Conservation (phyloP, 1,140 invertebrate genomes). For the Danaus plexippus region DNA sequence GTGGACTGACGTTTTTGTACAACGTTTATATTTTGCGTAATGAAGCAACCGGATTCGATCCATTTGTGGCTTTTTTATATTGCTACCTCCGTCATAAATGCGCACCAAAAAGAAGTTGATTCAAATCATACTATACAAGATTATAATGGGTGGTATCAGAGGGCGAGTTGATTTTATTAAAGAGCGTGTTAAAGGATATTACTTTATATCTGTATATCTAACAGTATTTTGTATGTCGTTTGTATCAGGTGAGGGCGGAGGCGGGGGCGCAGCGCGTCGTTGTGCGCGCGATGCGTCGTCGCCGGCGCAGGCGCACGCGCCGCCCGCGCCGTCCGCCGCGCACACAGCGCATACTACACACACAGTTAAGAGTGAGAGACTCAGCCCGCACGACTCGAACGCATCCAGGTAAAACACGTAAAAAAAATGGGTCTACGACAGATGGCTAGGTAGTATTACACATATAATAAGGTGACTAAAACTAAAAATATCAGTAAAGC, state of each 20-base stretch:
- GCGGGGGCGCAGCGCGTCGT: constrained; percentile 46
- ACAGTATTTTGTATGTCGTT: constrained; percentile 2
- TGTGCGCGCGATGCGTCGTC: constrained; percentile 61
- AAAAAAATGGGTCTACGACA: too few species aligned
- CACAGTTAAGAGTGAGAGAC: constrained; percentile 63
- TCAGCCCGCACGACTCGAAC: constrained; percentile 62
- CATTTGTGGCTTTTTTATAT: constrained; percentile 3
- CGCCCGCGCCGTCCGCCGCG: constrained; percentile 34
- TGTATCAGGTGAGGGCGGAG: constrained; percentile 54
- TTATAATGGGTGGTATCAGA: too few species aligned
- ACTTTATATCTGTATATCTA: too few species aligned
- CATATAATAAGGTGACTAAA: too few species aligned
- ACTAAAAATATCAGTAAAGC: too few species aligned
- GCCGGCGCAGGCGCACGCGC: constrained; percentile 71
- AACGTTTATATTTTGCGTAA: constrained; percentile 15
- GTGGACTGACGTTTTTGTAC: constrained; percentile 8
- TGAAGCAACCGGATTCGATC: constrained; percentile 20
- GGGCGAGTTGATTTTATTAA: too few species aligned
- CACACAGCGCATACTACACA: constrained; percentile 17
- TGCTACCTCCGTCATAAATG: too few species aligned
- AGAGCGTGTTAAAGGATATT: too few species aligned
- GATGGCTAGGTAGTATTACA: too few species aligned
- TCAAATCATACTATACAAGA: too few species aligned
- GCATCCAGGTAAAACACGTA: constrained; percentile 39
- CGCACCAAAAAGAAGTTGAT: too few species aligned